Percentiles rank a stretch among this genome's conserved stretches.
Conservation (phyloP, 1,140 invertebrate species). For the Drosophila athabasca region DNA sequence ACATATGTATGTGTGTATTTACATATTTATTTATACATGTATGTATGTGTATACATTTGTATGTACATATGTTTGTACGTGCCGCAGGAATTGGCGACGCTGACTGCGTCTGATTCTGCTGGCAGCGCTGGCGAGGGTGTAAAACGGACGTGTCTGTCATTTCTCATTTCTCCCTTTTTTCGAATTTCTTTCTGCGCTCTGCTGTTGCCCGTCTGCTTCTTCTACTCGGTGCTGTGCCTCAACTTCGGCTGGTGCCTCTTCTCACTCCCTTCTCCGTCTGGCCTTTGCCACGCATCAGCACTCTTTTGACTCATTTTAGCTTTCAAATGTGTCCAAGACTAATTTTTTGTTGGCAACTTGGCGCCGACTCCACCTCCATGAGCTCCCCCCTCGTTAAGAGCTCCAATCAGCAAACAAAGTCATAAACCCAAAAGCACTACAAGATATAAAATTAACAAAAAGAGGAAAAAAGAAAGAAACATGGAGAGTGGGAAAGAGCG, state of each 20-base stretch:
- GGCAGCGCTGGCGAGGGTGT: constrained; percentile 47
- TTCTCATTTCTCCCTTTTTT: constrained; percentile 60
- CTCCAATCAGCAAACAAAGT: constrained; percentile 15
- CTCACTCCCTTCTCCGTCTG: constrained; percentile 23
- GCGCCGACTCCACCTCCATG: constrained; percentile 38
- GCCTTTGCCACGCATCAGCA: constrained; percentile 45
- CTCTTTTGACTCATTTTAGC: constrained; percentile 41
- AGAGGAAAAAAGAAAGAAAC: constrained; percentile 58
- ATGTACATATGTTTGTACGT: constrained; percentile 17
- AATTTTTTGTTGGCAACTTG: constrained; percentile 55
- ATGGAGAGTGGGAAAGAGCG: constrained; percentile 41
- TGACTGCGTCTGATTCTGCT: background rate
- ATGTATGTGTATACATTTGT: constrained; percentile 10
- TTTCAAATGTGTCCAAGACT: constrained; percentile 40
- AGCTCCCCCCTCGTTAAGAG: constrained; percentile 1
- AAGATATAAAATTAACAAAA: constrained; percentile 71
- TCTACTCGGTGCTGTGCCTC: too few species aligned
- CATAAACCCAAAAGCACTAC: constrained; percentile 38
- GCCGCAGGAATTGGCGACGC: constrained; percentile 33
- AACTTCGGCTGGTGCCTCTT: too few species aligned
- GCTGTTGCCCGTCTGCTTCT: background rate
- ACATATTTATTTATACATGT: background rate
- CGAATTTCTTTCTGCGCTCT: constrained; percentile 25
- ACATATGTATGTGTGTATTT: background rate
- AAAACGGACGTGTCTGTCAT: constrained; percentile 75